These are phyloP conservation scores for Sebastes miniatus DNA, from an alignment of 2,797 vertebrate species.

Conservation along the genomic window DNA sequence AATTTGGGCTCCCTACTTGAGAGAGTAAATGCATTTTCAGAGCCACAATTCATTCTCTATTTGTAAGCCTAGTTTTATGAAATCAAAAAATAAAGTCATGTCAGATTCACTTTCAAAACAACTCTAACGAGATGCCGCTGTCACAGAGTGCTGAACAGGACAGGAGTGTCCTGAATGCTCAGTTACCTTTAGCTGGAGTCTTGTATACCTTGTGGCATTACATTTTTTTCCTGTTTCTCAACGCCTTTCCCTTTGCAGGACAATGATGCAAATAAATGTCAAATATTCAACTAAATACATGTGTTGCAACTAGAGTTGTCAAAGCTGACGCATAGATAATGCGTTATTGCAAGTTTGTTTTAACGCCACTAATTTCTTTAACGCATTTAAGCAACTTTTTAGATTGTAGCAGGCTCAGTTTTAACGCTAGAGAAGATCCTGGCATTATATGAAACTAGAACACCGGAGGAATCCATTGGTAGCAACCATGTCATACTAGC, in stretches of 20 bases:
- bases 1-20: constrained; percentile 36
- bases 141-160: constrained; percentile 4
- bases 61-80: constrained; percentile 14
- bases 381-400: too few relatives aligned
- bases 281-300: not conserved
- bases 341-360: too few relatives aligned
- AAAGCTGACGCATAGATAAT: accelerated
- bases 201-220: too few relatives aligned
- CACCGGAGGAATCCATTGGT: too few relatives aligned
- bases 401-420: too few relatives aligned
- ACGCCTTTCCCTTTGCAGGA: not conserved
- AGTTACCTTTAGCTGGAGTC: not conserved
- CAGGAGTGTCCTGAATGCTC: not conserved
- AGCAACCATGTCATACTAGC: too few relatives aligned
- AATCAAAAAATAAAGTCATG: constrained; percentile 19
- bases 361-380: too few relatives aligned
- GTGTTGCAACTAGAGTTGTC: too few relatives aligned
- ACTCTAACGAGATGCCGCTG: constrained; percentile 19
- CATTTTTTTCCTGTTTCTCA: too few relatives aligned
- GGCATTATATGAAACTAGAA: too few relatives aligned
- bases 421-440: too few relatives aligned
- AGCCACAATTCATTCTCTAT: constrained; percentile 10
- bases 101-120: constrained; percentile 33
- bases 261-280: not conserved
- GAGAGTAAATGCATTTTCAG: constrained; percentile 26